Base-by-base conservation (phyloP, 2,888 invertebrate species). In the Eilema sororculum region DNA sequence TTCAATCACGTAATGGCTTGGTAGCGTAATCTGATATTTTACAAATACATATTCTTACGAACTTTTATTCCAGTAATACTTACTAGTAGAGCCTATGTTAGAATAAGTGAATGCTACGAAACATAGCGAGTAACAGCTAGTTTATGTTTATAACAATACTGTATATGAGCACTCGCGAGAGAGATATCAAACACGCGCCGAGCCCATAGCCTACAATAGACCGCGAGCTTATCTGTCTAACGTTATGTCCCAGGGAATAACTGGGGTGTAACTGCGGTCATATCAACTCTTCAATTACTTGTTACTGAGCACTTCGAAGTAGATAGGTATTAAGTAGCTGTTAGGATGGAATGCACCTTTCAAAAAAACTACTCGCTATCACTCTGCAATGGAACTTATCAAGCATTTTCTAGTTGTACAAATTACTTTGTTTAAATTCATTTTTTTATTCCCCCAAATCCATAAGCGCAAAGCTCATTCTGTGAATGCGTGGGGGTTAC, bases 91-190 rank as follows among this genome's bases (percentile, higher is more conserved):
- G 20, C 16, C 2, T 52, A 5, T 8, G 20, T 9, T 20, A n/a
- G 20, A n/a, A 5, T 20, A n/a, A n/a, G n/a, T 52, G 52, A 52
- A n/a, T n/a, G 8, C n/a, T n/a, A 52, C 52, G n/a, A n/a, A 52
- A n/a, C 9, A 20, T 2, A 1, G 20, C n/a, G 8, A n/a, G 20
- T 52, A 52, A 52, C 52, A 52, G 52, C 2, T n/a, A 52, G 52
- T 52, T 52, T 52, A 52, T n/a, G 52, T 52, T 52, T 52, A n/a
- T n/a, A 52, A 52, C 52, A 52, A n/a, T 52, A n/a, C n/a, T 52
- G 52, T 52, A 20, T 52, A n/a, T n/a, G n/a, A 20, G 20, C 16
- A n/a, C n/a, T n/a, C 52, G 16, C 52, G n/a, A n/a, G 52, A 52
- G 52, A 52, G n/a, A 52, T 52, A n/a, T 20, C 46, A 46, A 0